These are phyloP conservation scores for Poecilia latipinna DNA, from an alignment of 2,113 vertebrate species.

Conservation along the genomic window DNA sequence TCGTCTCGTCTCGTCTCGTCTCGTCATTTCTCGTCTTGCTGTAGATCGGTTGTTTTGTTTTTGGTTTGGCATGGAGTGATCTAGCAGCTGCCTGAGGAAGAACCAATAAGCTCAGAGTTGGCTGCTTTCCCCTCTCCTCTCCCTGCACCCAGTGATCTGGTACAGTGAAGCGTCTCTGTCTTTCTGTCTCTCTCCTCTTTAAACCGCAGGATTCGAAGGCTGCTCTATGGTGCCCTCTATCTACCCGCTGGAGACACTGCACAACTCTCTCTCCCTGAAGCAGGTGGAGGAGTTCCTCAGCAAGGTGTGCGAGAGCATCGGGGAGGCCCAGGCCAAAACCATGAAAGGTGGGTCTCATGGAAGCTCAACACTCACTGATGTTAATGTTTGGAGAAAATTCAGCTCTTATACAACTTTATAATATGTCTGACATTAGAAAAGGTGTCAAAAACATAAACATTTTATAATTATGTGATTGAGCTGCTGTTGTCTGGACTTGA, in stretches of 20 bases:
- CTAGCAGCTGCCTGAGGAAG: background rate
- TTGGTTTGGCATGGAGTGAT: background rate
- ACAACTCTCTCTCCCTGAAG: constrained; percentile 95
- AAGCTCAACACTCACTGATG: background rate
- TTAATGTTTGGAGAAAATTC: too few species aligned
- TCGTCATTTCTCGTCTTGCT: background rate
- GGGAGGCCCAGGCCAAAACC: constrained; percentile 82
- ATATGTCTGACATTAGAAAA: too few species aligned
- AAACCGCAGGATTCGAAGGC: constrained; percentile 93
- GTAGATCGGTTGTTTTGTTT: background rate
- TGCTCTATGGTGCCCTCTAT: constrained; percentile 99
- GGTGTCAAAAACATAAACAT: too few species aligned
- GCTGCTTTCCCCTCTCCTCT: background rate
- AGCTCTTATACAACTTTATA: too few species aligned
- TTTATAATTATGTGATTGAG: too few species aligned
- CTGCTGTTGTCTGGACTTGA: too few species aligned
- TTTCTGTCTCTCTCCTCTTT: constrained; percentile 45
- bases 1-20: too few species aligned
- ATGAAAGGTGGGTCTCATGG: constrained; percentile 81
- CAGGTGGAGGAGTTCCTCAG: constrained; percentile 95
- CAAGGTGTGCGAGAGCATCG: constrained; percentile 85
- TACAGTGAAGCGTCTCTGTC: constrained; percentile 48
- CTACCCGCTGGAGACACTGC: constrained; percentile 96
- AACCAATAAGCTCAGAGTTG: constrained; percentile 35
- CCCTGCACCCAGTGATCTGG: constrained; percentile 7